Conservation (phyloP, 2,797 vertebrate species). For the Argentina silus region DNA sequence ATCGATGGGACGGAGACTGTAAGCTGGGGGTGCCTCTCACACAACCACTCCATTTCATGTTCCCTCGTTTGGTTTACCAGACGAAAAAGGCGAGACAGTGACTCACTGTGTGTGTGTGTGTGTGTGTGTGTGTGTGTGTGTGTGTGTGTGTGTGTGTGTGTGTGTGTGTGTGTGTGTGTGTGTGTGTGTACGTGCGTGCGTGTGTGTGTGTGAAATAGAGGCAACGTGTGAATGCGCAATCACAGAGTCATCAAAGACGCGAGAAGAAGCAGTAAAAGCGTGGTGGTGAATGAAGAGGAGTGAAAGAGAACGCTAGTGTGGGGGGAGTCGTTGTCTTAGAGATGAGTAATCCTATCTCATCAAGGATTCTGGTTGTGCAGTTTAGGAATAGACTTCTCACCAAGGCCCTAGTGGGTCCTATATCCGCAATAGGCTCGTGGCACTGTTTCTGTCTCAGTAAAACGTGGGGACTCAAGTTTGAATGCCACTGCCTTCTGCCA, state of each 20-base stretch:
- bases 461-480: constrained; percentile 30
- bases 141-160: not conserved
- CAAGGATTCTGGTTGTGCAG: not conserved
- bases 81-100: not conserved
- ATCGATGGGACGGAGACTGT: not conserved
- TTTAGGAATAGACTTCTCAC: constrained; percentile 25
- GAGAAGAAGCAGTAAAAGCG: not conserved
- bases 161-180: not conserved
- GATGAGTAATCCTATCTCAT: constrained; percentile 35
- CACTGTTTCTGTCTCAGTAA: constrained; percentile 30
- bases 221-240: not conserved
- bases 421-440: not conserved
- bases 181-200: not conserved
- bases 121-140: constrained; percentile 4
- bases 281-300: not conserved
- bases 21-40: not conserved
- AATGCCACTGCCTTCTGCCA: constrained; percentile 47
- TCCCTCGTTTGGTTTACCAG: not conserved
- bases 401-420: constrained; percentile 15
- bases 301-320: not conserved
- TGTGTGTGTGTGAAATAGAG: not conserved
- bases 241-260: not conserved
- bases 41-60: not conserved
- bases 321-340: not conserved
- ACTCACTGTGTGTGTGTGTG: not conserved